phyloP scores from a whole-genome alignment of 2,888 invertebrate genomes.

The Oxystoma pomonae region DNA sequence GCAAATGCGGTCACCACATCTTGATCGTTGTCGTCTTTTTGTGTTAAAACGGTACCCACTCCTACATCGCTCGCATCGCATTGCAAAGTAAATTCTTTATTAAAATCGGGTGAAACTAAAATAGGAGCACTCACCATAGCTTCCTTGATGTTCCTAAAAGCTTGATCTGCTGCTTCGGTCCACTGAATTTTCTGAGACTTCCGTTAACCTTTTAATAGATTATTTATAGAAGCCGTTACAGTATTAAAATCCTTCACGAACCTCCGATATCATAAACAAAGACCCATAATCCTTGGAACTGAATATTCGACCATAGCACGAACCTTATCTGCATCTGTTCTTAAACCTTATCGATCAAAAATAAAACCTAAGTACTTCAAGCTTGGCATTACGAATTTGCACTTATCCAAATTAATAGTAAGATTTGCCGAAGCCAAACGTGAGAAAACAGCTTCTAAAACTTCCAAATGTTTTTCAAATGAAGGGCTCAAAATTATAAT shows the following conservation, averaged over 20 bases:
- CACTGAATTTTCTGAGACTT: slow-evolving; percentile 11
- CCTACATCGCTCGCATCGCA: slow-evolving; percentile 5
- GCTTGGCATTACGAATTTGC: not conserved
- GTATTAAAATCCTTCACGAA: slow-evolving; percentile 11
- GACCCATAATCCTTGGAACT: slow-evolving; percentile 14
- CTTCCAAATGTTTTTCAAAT: slow-evolving; percentile 9
- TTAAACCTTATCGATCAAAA: slow-evolving; percentile 9
- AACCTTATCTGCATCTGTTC: slow-evolving; percentile 9
- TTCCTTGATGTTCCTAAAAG: slow-evolving; percentile 13
- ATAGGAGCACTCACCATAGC: slow-evolving; percentile 17
- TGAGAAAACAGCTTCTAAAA: not conserved
- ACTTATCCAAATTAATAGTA: not conserved
- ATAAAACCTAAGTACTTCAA: slow-evolving; percentile 9
- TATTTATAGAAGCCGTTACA: slow-evolving; percentile 3
- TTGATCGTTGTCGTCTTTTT: too few species aligned
- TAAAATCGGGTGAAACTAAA: slow-evolving; percentile 23
- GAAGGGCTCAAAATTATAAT: slow-evolving; percentile 13
- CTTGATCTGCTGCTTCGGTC: slow-evolving; percentile 8
- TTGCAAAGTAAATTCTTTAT: slow-evolving; percentile 3
- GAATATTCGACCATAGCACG: slow-evolving; percentile 13
- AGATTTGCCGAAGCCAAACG: not conserved
- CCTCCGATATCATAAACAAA: slow-evolving; percentile 16
- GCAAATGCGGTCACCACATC: too few species aligned
- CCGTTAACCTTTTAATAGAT: slow-evolving; percentile 9
- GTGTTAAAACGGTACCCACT: not conserved